phyloP scores from a whole-genome alignment of 2,113 vertebrate species.

The Hipposideros armiger region DNA sequence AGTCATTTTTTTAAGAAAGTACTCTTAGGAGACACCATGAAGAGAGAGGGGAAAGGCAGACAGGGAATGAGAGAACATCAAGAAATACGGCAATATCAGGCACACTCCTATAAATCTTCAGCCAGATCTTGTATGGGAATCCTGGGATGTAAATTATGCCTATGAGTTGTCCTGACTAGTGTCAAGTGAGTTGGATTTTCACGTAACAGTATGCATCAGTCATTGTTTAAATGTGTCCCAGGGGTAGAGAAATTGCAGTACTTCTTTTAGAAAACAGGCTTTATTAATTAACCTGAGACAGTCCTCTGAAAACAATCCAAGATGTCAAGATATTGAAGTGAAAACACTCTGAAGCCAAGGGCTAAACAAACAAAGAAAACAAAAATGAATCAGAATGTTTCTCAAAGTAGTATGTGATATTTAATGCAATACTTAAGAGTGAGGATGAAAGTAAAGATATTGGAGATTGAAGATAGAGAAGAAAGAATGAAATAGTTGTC shows the following conservation, averaged over 20 bases:
- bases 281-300: not conserved
- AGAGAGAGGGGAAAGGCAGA: not conserved
- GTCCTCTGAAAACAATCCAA: not conserved
- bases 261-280: not conserved
- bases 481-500: not conserved
- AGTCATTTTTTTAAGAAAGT: conserved; percentile 4
- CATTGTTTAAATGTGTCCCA: not conserved
- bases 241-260: not conserved
- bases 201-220: not conserved
- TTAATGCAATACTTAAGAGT: not conserved
- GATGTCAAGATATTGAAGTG: not conserved
- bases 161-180: not conserved
- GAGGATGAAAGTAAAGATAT: not conserved
- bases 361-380: not conserved
- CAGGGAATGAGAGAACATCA: not conserved
- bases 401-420: not conserved
- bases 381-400: not conserved
- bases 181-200: not conserved
- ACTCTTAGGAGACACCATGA: not conserved
- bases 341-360: not conserved
- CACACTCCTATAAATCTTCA: not conserved
- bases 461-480: not conserved
- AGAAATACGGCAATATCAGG: not conserved
- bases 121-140: not conserved
- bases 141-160: not conserved